phyloP scores from a whole-genome alignment of 2,113 vertebrate genomes.

The Panurus biarmicus region DNA sequence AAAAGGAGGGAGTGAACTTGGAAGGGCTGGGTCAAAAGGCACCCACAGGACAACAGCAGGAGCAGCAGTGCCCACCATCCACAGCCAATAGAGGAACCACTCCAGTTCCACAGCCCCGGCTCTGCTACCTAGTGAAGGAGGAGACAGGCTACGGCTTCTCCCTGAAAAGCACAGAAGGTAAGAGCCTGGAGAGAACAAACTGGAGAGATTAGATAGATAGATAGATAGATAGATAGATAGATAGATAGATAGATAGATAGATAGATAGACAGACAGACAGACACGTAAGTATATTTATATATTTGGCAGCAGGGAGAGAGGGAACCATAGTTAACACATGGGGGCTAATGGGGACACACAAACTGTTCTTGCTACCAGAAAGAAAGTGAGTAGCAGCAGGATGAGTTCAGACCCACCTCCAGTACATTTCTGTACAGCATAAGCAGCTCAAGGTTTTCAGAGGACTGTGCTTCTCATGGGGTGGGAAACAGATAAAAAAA shows the following conservation, averaged over 20 bases:
- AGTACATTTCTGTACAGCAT: background rate
- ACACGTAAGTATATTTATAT: accelerated
- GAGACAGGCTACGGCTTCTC: slow-evolving; percentile 82
- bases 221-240: no score
- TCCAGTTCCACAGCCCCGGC: slow-evolving; percentile 67
- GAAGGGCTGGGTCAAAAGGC: slow-evolving; percentile 26
- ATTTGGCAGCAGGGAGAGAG: background rate
- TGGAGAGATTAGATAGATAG: no score
- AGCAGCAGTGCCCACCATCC: background rate
- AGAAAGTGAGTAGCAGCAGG: background rate
- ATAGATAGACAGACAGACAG: no score
- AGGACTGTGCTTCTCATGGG: background rate
- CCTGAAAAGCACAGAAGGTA: slow-evolving; percentile 79
- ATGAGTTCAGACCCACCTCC: background rate
- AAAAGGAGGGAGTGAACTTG: slow-evolving; percentile 69
- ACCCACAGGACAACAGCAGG: background rate
- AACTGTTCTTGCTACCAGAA: background rate
- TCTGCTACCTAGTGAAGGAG: slow-evolving; percentile 86
- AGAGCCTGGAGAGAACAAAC: background rate
- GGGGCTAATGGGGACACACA: background rate
- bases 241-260: no score
- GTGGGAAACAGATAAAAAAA: background rate
- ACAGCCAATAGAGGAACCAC: slow-evolving; percentile 47
- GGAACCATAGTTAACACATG: accelerated
- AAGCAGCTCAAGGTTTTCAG: background rate